Base-by-base conservation (phyloP, 2,113 vertebrate genomes). In the Picathartes gymnocephalus region DNA sequence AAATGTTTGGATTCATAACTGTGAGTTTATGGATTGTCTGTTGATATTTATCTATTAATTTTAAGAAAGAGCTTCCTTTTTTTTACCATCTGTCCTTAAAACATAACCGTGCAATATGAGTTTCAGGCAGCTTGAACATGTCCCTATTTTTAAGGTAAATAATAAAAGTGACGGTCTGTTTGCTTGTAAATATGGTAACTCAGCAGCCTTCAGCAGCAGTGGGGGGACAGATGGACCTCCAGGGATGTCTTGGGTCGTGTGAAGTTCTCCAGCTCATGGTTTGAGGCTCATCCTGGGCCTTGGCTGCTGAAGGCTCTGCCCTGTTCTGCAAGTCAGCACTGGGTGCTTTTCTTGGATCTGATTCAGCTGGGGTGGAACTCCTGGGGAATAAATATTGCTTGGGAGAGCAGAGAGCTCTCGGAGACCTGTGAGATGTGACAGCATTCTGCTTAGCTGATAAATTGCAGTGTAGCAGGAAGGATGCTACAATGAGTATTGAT, bases 401-500 rank as follows among this genome's bases (percentile, higher is more conserved):
- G 33, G 22, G 54, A 93, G 61, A 91, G 68, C 47, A 62, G 74
- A 81, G 90, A 66, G 90, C 88, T 96, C 91, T 86, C 39, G 6
- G 81, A 96, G 85, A 39, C 77, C 93, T 82, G 30, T 79, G 92
- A 95, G 86, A 92, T 95, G 90, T 97, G 96, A 95, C 97, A 91
- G 92, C 62, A 48, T 93, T 86, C 92, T 93, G 66, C 96, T 96
- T 90, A 90, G 97, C 92, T 96, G 96, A 97, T 95, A 82, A 96
- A 97, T 95, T 95, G 74, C 86, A 85, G 66, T 87, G 95, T 87
- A 92, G 82, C 85, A 93, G 93, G 96, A 97, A 97, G 82, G 94
- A 96, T 92, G 82, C 86, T 97, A 95, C 96, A 93, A 95, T 97
- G 96, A 96, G 88, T 97, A 97, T 97, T 97, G 97, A 97, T 98